Conservation (phyloP, 2,888 invertebrate genomes). For the Eremobia ochroleuca region DNA sequence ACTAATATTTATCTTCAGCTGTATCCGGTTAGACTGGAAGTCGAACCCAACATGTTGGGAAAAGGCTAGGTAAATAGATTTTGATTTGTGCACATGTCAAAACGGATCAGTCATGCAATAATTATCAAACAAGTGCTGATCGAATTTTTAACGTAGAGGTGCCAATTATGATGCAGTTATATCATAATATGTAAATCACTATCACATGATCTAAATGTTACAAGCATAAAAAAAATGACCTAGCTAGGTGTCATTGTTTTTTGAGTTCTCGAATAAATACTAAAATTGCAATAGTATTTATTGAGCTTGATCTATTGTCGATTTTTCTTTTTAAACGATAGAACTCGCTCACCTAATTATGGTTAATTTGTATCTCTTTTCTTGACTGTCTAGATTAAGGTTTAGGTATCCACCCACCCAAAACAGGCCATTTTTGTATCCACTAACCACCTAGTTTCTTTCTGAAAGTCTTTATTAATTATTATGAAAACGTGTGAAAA, state of each 20-base stretch:
- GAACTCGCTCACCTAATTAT: neutral
- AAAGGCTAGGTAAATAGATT: neutral
- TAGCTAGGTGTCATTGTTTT: constrained; percentile 1
- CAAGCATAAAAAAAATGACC: constrained; percentile 26
- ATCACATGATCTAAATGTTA: constrained; percentile 15
- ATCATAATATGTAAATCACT: neutral
- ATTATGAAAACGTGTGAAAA: no score
- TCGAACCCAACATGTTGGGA: no score
- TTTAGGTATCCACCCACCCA: no score
- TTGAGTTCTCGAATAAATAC: constrained; percentile 4
- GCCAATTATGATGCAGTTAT: constrained; percentile 15
- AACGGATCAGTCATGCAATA: neutral
- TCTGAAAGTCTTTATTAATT: no score
- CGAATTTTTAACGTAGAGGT: neutral
- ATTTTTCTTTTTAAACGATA: neutral
- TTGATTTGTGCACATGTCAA: constrained; percentile 1
- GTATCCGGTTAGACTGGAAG: neutral
- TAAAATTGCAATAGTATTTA: neutral
- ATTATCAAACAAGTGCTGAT: constrained; percentile 11
- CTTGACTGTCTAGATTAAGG: neutral
- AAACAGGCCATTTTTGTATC: no score
- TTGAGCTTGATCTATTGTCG: neutral
- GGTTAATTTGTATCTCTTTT: no score
- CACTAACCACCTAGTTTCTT: no score
- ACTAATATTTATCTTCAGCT: no score